Evolutionary conservation across 2,888 invertebrate species (phyloP).

Genomic region (Sesia apiformis): DNA sequence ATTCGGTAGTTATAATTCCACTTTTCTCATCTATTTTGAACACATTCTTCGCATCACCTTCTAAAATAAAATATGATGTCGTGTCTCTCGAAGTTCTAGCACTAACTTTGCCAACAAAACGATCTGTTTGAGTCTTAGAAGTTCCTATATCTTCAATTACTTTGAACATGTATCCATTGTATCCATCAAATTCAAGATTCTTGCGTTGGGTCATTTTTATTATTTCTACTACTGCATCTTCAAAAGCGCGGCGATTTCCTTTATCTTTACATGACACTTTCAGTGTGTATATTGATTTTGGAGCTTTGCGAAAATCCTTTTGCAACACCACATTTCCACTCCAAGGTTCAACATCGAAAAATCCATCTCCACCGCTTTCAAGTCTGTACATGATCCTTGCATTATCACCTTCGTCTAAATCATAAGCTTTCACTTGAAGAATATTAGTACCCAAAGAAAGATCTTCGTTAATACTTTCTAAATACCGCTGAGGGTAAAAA

Average conservation of each 20-base stretch:
- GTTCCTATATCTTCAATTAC: conserved; percentile 87
- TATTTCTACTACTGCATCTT: conserved; percentile 87
- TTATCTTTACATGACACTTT: conserved; percentile 87
- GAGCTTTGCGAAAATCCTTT: conserved; percentile 76
- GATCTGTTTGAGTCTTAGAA: conserved; percentile 73
- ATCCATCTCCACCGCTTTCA: conserved; percentile 84
- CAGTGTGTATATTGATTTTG: conserved; percentile 81
- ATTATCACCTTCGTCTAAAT: conserved; percentile 92
- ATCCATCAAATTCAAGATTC: conserved; percentile 83
- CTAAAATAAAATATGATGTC: conserved; percentile 84
- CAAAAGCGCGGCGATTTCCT: conserved; percentile 81
- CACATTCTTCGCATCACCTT: conserved; percentile 84
- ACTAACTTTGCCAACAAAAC: conserved; percentile 86
- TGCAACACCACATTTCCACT: conserved; percentile 84
- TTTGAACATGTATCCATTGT: conserved; percentile 86
- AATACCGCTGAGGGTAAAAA: conserved; percentile 93
- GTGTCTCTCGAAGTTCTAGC: conserved; percentile 77
- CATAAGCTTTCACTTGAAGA: conserved; percentile 85
- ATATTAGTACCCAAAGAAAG: conserved; percentile 77
- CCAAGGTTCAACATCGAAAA: conserved; percentile 85
- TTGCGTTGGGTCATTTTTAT: conserved; percentile 82
- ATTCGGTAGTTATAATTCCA: conserved; percentile 85
- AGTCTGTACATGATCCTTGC: conserved; percentile 85
- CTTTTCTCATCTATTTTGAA: conserved; percentile 87
- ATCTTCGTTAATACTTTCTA: conserved; percentile 83